These are phyloP conservation scores for Tetramorium alpestre DNA, from an alignment of 1,140 invertebrate species.

Conservation along the genomic window DNA sequence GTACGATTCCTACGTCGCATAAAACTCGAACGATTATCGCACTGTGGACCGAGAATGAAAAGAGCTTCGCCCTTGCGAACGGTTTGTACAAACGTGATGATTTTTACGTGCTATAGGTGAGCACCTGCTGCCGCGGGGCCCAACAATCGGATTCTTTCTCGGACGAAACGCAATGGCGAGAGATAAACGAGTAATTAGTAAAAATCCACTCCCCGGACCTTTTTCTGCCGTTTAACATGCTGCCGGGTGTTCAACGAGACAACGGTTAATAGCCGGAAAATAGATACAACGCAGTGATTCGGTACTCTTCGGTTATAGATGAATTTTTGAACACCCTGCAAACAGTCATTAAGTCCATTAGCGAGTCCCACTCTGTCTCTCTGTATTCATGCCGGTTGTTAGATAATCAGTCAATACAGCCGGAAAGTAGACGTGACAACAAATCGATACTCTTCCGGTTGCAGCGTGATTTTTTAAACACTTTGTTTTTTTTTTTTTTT, in stretches of 20 bases:
- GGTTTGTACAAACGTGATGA: conserved; percentile 40
- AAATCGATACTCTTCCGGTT: conserved; percentile 23
- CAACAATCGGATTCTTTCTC: conserved; percentile 46
- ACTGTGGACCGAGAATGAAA: conserved; percentile 15
- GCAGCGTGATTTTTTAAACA: conserved; percentile 23
- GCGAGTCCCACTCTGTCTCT: background rate
- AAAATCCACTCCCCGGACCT: background rate
- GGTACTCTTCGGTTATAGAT: background rate
- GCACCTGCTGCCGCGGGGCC: conserved; percentile 30
- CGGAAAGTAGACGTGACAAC: conserved; percentile 9
- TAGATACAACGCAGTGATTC: background rate
- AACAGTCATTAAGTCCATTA: background rate
- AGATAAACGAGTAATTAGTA: conserved; percentile 9
- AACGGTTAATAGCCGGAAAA: background rate
- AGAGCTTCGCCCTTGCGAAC: background rate
- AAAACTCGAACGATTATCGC: conserved; percentile 10
- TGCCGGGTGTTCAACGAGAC: background rate
- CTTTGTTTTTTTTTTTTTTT: background rate
- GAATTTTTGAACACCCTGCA: background rate
- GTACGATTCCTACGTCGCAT: background rate
- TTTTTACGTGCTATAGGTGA: conserved; percentile 18
- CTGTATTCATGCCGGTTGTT: background rate
- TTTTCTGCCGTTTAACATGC: background rate
- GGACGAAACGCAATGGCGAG: conserved; percentile 17
- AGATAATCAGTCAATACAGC: background rate